These are phyloP conservation scores for Neosilurus hyrtlii DNA, from an alignment of 2,797 vertebrate genomes.

Conservation along the genomic window DNA sequence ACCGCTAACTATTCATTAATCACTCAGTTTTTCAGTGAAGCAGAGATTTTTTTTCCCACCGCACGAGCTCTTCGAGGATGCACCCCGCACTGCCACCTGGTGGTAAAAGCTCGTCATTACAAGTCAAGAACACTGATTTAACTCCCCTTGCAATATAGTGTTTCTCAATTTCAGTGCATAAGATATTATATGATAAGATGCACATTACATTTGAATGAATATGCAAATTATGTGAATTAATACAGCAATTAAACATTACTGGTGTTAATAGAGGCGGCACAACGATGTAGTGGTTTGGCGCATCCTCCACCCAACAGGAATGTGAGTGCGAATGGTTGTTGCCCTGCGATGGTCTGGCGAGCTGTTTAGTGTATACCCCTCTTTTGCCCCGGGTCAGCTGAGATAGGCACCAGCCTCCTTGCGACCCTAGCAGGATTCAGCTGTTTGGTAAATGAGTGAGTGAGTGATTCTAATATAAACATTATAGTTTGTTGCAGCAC, in stretches of 20 bases:
- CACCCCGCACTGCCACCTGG: conserved; percentile 6
- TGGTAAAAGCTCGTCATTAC: background rate
- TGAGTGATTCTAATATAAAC: background rate
- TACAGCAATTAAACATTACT: background rate
- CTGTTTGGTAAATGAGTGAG: too few species aligned
- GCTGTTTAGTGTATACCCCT: too few species aligned
- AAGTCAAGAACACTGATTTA: background rate
- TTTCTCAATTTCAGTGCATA: background rate
- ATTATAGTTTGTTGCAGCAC: background rate
- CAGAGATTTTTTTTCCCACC: background rate
- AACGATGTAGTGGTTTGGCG: too few species aligned
- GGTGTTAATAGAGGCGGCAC: too few species aligned
- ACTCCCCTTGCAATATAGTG: too few species aligned
- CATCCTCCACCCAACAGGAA: too few species aligned
- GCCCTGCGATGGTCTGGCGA: too few species aligned
- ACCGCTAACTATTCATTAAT: background rate
- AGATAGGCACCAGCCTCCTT: too few species aligned
- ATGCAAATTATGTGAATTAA: background rate
- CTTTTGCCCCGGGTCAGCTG: too few species aligned
- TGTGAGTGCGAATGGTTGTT: too few species aligned
- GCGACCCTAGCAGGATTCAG: too few species aligned
- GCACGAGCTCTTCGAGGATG: background rate
- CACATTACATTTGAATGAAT: background rate
- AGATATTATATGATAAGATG: background rate
- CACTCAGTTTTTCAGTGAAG: background rate